Base-by-base conservation (phyloP, 2,888 invertebrate species). In the Entomobrya multifasciata region DNA sequence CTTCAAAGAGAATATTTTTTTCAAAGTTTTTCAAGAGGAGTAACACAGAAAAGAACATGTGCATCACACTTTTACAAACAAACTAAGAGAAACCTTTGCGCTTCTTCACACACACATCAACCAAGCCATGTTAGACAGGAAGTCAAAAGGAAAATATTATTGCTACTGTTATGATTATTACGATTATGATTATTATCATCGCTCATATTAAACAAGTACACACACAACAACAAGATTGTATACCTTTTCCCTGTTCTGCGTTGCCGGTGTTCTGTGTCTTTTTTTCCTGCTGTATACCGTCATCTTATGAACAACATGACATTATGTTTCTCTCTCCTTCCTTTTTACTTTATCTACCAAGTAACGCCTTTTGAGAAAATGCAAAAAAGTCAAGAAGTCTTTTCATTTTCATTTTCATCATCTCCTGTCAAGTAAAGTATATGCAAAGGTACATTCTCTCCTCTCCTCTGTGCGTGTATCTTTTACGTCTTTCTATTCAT, bases 81-180 rank as follows among this genome's bases (percentile, higher is more conserved):
- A n/a, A n/a, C n/a, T n/a, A n/a, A n/a, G n/a, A n/a, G n/a, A n/a
- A n/a, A n/a, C n/a, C n/a, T n/a, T n/a, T n/a, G n/a, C n/a, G n/a
- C n/a, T n/a, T n/a, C n/a, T n/a, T n/a, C n/a, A n/a, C n/a, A n/a
- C n/a, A n/a, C n/a, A n/a, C n/a, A n/a, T n/a, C n/a, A n/a, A n/a
- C n/a, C n/a, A n/a, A n/a, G n/a, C n/a, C n/a, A n/a, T 67, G 55
- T 52, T 74, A 60, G 27, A 30, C 76, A 74, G 86, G 86, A 86
- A 86, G 80, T 72, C 72, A 86, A 65, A 86, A 60, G 49, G 76
- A 86, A 47, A 80, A 86, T 86, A 86, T 86, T 86, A 85, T 85
- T 84, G 77, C 67, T 79, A 85, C 77, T 77, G 77, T 62, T 79
- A 74, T 85, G 72, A 80, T 80, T 86, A 86, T 86, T 85, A 85